Evolutionary conservation across 2,113 vertebrate species (phyloP).

Genomic region (Malaclemys terrapin): DNA sequence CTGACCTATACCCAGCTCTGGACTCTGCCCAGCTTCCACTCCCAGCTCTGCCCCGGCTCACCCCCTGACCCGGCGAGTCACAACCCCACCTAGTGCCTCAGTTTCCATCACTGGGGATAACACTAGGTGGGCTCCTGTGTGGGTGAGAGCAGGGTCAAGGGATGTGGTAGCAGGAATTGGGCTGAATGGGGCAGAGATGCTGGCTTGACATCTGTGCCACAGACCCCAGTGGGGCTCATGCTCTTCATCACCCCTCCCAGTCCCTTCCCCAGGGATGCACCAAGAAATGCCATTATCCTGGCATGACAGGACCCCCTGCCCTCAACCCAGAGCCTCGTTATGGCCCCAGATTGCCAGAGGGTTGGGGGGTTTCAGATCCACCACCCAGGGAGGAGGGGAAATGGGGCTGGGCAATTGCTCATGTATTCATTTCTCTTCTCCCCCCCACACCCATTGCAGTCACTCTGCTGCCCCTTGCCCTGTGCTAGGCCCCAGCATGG

Average conservation of each 20-base stretch:
- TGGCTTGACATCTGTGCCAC: background rate
- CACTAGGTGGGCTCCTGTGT: background rate
- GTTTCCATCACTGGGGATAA: background rate
- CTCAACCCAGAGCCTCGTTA: background rate
- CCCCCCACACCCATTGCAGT: background rate
- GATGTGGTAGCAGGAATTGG: background rate
- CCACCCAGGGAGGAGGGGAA: fast-evolving
- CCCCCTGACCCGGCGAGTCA: background rate
- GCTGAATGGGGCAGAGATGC: background rate
- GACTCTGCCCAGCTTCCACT: background rate
- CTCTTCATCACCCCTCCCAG: no score
- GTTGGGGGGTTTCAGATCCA: background rate
- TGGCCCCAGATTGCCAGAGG: background rate
- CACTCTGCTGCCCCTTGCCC: background rate
- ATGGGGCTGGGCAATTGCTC: background rate
- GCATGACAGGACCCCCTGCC: background rate
- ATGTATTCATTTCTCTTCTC: background rate
- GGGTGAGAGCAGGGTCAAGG: background rate
- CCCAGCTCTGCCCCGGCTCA: background rate
- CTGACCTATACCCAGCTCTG: background rate
- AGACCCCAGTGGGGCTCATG: no score
- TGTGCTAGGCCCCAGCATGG: background rate
- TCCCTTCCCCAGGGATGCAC: background rate
- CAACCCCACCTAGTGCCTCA: background rate
- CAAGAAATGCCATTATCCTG: background rate